phyloP scores from a whole-genome alignment of 2,888 invertebrate species.

The Drosophila algonquin region DNA sequence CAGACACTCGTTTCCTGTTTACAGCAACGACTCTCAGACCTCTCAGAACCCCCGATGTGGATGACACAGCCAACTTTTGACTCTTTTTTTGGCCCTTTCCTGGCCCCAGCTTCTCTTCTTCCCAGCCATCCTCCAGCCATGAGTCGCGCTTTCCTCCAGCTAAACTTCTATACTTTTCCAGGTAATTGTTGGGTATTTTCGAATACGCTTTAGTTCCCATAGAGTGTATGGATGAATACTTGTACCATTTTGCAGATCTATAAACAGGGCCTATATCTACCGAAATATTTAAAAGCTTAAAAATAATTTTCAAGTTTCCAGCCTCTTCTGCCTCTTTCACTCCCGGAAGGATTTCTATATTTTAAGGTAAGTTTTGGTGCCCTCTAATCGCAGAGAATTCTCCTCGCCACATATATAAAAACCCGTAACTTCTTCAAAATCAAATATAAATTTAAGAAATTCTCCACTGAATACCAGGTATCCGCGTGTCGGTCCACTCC shows the following conservation, averaged over 20 bases:
- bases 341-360: background rate
- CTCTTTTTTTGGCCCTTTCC: conserved; percentile 5
- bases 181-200: background rate
- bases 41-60: conserved; percentile 13
- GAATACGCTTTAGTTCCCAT: background rate
- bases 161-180: background rate
- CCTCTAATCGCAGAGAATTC: background rate
- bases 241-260: background rate
- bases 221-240: background rate
- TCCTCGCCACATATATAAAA: background rate
- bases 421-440: background rate
- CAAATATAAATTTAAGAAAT: too few relatives aligned
- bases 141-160: conserved; percentile 29
- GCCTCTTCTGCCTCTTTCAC: background rate
- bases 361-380: background rate
- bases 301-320: too few relatives aligned
- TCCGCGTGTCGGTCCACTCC: background rate
- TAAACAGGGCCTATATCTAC: background rate
- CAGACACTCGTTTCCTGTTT: conserved; percentile 75
- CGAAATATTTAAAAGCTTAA: too few relatives aligned
- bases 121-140: conserved; percentile 7
- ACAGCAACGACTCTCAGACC: conserved; percentile 29
- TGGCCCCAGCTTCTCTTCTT: conserved; percentile 12
- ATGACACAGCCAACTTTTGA: conserved; percentile 39
- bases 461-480: background rate